These are phyloP conservation scores for Styela clava DNA, from an alignment of 23 tunicate species.

Conservation along the genomic window DNA sequence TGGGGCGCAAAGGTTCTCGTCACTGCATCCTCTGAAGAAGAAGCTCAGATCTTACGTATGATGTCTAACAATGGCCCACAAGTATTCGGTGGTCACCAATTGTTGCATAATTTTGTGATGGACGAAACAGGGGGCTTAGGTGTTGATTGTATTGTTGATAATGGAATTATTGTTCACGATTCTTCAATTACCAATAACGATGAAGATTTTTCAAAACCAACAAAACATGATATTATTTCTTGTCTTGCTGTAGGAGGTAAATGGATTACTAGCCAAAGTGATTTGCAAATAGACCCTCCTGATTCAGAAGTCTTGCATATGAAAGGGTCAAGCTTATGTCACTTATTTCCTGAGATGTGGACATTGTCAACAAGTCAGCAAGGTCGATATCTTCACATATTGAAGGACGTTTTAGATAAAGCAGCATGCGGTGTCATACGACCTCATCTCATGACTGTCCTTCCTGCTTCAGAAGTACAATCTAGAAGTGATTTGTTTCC, in stretches of 20 bases:
- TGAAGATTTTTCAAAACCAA: conserved; percentile 58
- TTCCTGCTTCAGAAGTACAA: conserved; percentile 62
- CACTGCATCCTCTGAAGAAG: conserved; percentile 62
- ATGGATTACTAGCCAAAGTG: conserved; percentile 82
- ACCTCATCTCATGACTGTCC: conserved; percentile 90
- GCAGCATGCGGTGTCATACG: conserved; percentile 67
- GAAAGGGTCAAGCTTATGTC: conserved; percentile 61
- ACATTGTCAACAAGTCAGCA: conserved; percentile 58
- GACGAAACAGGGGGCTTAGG: conserved; percentile 90
- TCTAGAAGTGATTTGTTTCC: conserved; percentile 63
- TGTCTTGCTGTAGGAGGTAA: conserved; percentile 64
- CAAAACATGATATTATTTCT: conserved; percentile 84
- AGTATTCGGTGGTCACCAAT: conserved; percentile 67
- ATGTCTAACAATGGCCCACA: conserved; percentile 78
- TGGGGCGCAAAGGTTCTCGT: conserved; percentile 75
- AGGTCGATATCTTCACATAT: conserved; percentile 50
- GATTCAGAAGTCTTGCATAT: conserved; percentile 74
- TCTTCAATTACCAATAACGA: neutral
- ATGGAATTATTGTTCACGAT: conserved; percentile 27
- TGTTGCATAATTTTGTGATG: conserved; percentile 65
- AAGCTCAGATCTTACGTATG: conserved; percentile 65
- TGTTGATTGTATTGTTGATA: conserved; percentile 70
- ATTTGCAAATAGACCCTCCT: conserved; percentile 88
- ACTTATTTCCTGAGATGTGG: conserved; percentile 68
- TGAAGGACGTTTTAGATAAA: conserved; percentile 57